Conservation (phyloP, 2,888 invertebrate species). For the Apamea crenata region DNA sequence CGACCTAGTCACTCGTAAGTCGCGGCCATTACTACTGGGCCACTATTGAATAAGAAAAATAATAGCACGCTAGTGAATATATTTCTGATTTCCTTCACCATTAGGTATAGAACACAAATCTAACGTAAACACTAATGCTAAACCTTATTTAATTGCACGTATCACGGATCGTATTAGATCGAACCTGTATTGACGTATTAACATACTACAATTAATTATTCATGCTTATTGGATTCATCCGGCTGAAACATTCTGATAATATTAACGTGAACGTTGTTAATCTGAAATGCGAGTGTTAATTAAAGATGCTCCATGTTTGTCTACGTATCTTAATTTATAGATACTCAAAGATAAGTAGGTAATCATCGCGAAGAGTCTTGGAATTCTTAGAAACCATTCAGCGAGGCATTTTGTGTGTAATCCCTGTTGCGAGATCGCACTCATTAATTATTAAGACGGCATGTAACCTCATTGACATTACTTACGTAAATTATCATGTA, state of each 20-base stretch:
- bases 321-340: conserved; percentile 64
- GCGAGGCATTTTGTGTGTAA: conserved; percentile 64
- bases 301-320: conserved; percentile 65
- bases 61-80: not conserved
- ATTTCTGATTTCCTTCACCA: conserved; percentile 3
- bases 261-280: conserved; percentile 69
- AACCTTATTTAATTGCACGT: conserved; percentile 47
- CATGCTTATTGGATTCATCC: conserved; percentile 72
- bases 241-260: conserved; percentile 74
- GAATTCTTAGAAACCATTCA: conserved; percentile 52
- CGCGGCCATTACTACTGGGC: too few species aligned
- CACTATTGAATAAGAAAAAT: not conserved
- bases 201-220: conserved; percentile 76
- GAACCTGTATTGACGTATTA: conserved; percentile 69
- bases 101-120: conserved; percentile 11
- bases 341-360: conserved; percentile 49
- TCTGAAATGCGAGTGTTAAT: conserved; percentile 70
- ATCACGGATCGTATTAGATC: conserved; percentile 61
- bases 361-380: conserved; percentile 62
- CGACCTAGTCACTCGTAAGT: not conserved
- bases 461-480: conserved; percentile 58
- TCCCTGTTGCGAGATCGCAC: conserved; percentile 64
- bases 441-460: conserved; percentile 66
- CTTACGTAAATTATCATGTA: conserved; percentile 61
- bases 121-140: conserved; percentile 21